A percentile compares a stretch with the other conserved stretches of the same genome.
These are phyloP conservation scores for Calosoma granatense DNA, from an alignment of 1,140 invertebrate species.

Conservation along the genomic window DNA sequence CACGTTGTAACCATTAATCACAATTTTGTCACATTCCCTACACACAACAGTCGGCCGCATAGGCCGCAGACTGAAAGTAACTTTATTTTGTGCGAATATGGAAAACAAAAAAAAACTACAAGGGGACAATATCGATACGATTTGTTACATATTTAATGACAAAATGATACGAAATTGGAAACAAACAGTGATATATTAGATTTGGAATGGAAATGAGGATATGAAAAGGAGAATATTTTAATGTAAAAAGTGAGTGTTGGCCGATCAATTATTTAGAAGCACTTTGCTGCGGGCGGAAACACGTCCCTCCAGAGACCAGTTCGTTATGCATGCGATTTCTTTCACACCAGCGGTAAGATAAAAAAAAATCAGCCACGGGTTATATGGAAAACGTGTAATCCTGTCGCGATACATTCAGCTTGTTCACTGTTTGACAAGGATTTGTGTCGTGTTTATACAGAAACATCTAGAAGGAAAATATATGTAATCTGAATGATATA, in stretches of 20 bases:
- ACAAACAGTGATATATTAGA: neutral
- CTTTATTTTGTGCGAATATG: no score
- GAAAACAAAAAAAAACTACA: neutral
- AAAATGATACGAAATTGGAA: neutral
- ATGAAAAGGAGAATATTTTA: neutral
- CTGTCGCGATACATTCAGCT: no score
- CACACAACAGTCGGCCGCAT: neutral
- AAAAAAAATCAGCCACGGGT: no score
- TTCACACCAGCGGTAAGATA: no score
- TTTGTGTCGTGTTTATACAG: no score
- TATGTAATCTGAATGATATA: no score
- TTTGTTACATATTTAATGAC: neutral
- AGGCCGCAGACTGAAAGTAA: neutral
- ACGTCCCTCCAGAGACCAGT: neutral
- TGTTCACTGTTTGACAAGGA: no score
- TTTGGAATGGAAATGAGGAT: neutral
- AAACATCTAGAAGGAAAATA: no score
- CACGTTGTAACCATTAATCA: neutral
- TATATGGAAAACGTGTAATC: no score
- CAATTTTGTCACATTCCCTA: neutral
- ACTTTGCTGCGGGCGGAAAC: neutral
- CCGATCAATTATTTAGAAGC: neutral
- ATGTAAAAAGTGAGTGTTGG: neutral
- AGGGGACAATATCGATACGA: neutral
- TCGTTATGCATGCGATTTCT: neutral